Conservation (phyloP, 2,113 vertebrate genomes). For the Tauraco erythrolophus region DNA sequence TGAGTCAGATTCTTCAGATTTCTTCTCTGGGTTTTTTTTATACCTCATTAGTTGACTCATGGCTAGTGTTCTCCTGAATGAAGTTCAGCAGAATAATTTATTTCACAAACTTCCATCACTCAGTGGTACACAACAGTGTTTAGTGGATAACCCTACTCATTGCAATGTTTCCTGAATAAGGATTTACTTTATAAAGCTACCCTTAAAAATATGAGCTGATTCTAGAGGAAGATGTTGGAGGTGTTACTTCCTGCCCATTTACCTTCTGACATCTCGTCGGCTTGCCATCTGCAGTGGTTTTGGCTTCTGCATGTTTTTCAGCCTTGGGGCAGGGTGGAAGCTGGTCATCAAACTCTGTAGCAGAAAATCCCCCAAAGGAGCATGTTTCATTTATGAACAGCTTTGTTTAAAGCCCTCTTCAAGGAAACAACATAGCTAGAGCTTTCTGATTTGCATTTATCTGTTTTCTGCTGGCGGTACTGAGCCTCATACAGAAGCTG, state of each 20-base stretch:
- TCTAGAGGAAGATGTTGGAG: neutral
- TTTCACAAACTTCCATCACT: neutral
- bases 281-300: neutral
- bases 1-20: neutral
- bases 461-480: neutral
- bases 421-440: neutral
- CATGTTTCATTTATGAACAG: neutral
- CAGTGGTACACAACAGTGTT: neutral
- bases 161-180: neutral
- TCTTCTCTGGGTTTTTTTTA: neutral
- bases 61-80: neutral
- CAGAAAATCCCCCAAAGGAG: neutral
- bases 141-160: neutral
- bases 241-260: neutral
- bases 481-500: neutral
- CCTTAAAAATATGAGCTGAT: neutral
- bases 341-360: neutral
- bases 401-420: neutral
- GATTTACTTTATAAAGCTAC: neutral
- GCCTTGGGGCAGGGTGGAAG: neutral
- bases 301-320: neutral
- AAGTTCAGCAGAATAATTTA: neutral
- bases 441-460: neutral
- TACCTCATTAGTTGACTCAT: neutral
- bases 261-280: neutral